Evolutionary conservation across 2,888 invertebrate genomes (phyloP).

Genomic region (Tenthredo notha): DNA sequence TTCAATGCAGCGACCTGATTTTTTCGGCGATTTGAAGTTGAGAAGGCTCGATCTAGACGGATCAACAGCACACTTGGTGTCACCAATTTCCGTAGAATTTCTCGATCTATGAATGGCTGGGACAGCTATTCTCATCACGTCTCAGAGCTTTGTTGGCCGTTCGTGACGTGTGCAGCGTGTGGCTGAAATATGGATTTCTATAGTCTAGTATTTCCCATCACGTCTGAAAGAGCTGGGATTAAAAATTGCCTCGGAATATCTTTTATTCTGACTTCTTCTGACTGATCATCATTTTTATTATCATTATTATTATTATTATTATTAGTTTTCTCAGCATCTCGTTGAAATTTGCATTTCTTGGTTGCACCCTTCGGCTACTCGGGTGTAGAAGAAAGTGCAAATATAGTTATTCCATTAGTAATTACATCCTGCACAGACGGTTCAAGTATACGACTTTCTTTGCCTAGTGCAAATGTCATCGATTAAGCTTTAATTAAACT

Average conservation of each 20-base stretch:
- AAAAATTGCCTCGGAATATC: background rate
- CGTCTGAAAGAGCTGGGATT: constrained; percentile 5
- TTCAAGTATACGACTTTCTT: background rate
- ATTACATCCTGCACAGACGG: background rate
- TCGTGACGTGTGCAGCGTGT: background rate
- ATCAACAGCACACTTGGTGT: background rate
- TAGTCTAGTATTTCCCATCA: constrained; percentile 4
- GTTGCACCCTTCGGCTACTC: background rate
- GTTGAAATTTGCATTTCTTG: background rate
- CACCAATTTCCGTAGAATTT: constrained; percentile 4
- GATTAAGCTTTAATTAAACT: background rate
- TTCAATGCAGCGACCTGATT: background rate
- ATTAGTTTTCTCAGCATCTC: background rate
- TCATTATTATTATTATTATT: background rate
- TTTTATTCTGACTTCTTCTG: background rate
- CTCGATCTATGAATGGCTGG: background rate
- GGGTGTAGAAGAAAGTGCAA: background rate
- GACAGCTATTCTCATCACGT: constrained; percentile 5
- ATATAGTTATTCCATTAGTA: background rate
- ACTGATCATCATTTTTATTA: background rate
- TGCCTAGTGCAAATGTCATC: background rate
- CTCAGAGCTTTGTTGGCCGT: background rate
- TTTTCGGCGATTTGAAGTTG: background rate
- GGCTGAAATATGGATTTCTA: background rate
- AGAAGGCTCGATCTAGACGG: background rate